These are phyloP conservation scores for Scolopax mira DNA, from an alignment of 2,113 vertebrate genomes.

Conservation along the genomic window DNA sequence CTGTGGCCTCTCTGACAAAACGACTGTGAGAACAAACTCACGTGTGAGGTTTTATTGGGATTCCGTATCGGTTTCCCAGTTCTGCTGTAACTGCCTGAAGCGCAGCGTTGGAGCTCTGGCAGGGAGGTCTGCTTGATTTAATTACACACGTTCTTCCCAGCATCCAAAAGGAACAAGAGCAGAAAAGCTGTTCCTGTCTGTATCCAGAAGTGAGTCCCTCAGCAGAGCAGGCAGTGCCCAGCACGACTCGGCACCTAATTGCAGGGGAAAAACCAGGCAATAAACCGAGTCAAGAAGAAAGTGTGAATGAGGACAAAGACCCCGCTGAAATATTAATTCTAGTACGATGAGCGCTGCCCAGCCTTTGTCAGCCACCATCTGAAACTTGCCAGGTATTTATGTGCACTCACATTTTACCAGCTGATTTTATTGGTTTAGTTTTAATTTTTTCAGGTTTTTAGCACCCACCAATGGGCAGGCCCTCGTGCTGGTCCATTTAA, in stretches of 20 bases:
- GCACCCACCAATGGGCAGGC: background rate
- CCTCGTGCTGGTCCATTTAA: background rate
- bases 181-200: background rate
- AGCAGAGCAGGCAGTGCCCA: background rate
- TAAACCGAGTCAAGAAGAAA: background rate
- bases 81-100: background rate
- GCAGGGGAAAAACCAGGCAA: background rate
- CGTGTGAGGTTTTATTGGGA: background rate
- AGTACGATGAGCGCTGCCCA: background rate
- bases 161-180: background rate
- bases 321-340: background rate
- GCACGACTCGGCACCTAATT: background rate
- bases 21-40: background rate
- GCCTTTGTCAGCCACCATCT: background rate
- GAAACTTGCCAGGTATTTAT: background rate
- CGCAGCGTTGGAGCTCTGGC: background rate
- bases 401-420: background rate
- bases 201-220: fast-evolving
- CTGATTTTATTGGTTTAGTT: background rate
- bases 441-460: background rate
- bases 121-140: background rate
- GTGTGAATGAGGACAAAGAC: background rate
- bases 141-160: background rate
- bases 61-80: background rate
- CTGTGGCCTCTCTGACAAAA: fast-evolving